Percentiles rank a stretch among this genome's conserved stretches.
phyloP scores from a whole-genome alignment of 1,140 invertebrate species.

The Drosophila sp. region DNA sequence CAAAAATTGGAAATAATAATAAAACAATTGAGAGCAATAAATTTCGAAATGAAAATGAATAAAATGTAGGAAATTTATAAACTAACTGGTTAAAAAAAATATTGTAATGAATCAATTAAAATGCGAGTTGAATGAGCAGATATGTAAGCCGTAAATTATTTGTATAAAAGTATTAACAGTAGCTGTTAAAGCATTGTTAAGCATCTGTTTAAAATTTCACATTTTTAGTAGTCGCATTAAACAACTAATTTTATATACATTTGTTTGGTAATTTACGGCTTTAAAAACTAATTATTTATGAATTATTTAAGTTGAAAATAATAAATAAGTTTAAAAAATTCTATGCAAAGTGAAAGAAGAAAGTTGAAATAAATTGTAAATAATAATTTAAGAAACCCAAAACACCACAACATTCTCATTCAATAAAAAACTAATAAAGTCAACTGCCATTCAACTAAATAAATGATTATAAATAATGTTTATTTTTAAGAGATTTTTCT shows the following conservation, averaged over 20 bases:
- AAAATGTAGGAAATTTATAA: not conserved
- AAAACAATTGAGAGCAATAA: conserved; percentile 15
- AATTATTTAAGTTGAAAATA: no score
- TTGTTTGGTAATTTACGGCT: conserved; percentile 1
- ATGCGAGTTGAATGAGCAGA: conserved; percentile 22
- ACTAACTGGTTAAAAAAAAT: conserved; percentile 19
- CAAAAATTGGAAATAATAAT: conserved; percentile 20
- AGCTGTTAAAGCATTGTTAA: no score
- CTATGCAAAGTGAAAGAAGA: not conserved
- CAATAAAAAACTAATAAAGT: conserved; percentile 13
- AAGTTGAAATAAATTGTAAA: conserved; percentile 11
- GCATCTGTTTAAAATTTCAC: no score
- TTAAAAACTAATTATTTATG: not conserved
- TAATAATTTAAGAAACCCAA: conserved; percentile 11
- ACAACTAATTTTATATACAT: not conserved
- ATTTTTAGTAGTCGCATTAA: not conserved
- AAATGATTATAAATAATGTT: conserved; percentile 33
- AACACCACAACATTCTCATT: conserved; percentile 42
- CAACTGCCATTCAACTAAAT: conserved; percentile 45
- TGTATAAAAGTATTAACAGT: not conserved
- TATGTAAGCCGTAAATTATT: not conserved
- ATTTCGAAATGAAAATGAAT: conserved; percentile 37
- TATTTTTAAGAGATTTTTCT: conserved; percentile 21
- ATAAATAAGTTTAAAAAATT: not conserved
- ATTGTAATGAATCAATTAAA: conserved; percentile 20